Percentiles rank a stretch among this genome's conserved stretches.
These are phyloP conservation scores for Urocolius indicus DNA, from an alignment of 2,113 vertebrate species.

Conservation along the genomic window DNA sequence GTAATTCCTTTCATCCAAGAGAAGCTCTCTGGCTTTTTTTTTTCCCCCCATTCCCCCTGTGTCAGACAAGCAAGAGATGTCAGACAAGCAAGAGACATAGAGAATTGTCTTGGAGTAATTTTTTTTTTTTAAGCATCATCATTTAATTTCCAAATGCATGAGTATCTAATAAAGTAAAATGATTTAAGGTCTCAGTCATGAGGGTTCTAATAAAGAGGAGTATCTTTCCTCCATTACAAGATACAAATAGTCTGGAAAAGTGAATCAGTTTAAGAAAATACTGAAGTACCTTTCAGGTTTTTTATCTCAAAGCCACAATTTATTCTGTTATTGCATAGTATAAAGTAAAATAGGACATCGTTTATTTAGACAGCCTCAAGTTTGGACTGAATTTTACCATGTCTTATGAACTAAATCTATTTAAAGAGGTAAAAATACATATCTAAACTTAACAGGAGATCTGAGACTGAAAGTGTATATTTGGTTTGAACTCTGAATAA, in stretches of 20 bases:
- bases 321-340: neutral
- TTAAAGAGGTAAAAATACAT: neutral
- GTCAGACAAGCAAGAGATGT: conserved; percentile 10
- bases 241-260: neutral
- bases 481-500: conserved; percentile 14
- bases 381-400: neutral
- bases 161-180: conserved; percentile 9
- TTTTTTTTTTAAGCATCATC: neutral
- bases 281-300: neutral
- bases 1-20: conserved; percentile 49
- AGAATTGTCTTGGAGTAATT: neutral
- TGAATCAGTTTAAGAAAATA: neutral
- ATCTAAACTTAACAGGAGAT: neutral
- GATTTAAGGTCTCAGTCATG: neutral
- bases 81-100: neutral
- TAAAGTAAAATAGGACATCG: neutral
- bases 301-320: neutral
- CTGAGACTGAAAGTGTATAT: neutral
- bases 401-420: neutral
- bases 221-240: neutral
- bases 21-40: neutral
- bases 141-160: conserved; percentile 41
- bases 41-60: neutral
- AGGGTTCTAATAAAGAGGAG: neutral
- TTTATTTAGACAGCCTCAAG: neutral